Evolutionary conservation across 2,797 vertebrate species (phyloP), one percentile per base, ranked within the genome.

Genomic region (Anableps anableps): DNA sequence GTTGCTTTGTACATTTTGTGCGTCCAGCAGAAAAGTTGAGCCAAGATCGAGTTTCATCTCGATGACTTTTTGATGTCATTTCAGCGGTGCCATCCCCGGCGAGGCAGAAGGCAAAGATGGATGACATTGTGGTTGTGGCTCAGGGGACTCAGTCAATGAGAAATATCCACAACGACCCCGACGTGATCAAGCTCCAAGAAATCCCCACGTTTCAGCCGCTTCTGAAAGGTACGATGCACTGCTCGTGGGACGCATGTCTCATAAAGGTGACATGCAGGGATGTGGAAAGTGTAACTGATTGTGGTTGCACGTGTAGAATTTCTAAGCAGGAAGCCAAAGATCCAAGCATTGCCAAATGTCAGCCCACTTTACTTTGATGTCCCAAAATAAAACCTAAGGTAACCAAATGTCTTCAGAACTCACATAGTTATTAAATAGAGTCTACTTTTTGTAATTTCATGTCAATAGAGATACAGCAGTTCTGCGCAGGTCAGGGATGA

Each of bases 201-300:
- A 99, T 99, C 58, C 99, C 99, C 29, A 99, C 98, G 0, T 99
- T 99, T 80, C 98, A 99, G 91, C 98, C 99, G 0, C 97, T 99
- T 79, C 90, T 99, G 80, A 99, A 99, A 97, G 99, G 99, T 99
- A 88, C 1, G 26, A 45, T 26, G 41, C n/a, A 5, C 9, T 31
- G 51, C 16, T 47, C 11, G 26, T 13, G 0, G 51, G 51, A 53
- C 23, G 51, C 11, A 2, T n/a, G 53, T 55, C 9, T 58, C 11
- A 29, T 58, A n/a, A 29, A 60, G 19, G 34, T 66, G 5, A 11
- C 53, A 14, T 2, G 21, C 50, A 9, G 50, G 21, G 50, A 23
- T 19, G 50, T 2, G 21, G 19, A 51, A 51, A 51, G 19, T 23
- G 19, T 9, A 9, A 34, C 9, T 64, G 17, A 31, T 16, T 6